These are phyloP conservation scores for Aptenodytes patagonicus DNA, from an alignment of 2,113 vertebrate species.

Conservation along the genomic window DNA sequence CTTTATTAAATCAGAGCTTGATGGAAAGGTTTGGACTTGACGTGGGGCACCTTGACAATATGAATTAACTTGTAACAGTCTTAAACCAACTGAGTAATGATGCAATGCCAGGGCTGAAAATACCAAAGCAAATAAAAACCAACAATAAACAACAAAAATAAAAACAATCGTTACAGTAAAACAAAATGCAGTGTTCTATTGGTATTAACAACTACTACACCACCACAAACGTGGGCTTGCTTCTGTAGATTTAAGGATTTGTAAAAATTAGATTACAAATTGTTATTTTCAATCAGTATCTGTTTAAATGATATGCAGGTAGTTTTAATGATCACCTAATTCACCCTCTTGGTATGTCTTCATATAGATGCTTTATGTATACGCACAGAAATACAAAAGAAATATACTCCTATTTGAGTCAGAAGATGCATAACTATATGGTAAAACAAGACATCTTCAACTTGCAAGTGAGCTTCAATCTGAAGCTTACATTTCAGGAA, in stretches of 20 bases:
- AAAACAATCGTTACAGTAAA: neutral
- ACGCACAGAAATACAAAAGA: neutral
- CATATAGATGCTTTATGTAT: neutral
- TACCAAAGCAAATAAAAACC: neutral
- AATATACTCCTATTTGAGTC: neutral
- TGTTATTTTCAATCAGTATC: neutral
- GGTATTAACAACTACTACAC: no score
- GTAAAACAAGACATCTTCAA: neutral
- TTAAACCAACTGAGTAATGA: neutral
- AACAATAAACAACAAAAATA: neutral
- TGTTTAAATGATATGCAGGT: neutral
- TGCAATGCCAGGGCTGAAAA: neutral
- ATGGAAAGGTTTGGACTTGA: neutral
- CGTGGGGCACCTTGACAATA: neutral
- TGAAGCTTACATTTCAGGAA: neutral
- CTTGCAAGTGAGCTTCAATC: neutral
- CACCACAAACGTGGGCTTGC: neutral
- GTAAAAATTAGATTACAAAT: neutral
- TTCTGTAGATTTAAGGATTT: neutral
- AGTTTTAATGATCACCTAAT: neutral
- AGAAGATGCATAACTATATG: neutral
- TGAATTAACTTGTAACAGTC: neutral
- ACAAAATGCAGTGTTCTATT: neutral
- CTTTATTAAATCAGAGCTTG: constrained; percentile 3
- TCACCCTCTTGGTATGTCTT: neutral